Base-by-base conservation (phyloP, 2,113 vertebrate genomes). In the Equus quagga region DNA sequence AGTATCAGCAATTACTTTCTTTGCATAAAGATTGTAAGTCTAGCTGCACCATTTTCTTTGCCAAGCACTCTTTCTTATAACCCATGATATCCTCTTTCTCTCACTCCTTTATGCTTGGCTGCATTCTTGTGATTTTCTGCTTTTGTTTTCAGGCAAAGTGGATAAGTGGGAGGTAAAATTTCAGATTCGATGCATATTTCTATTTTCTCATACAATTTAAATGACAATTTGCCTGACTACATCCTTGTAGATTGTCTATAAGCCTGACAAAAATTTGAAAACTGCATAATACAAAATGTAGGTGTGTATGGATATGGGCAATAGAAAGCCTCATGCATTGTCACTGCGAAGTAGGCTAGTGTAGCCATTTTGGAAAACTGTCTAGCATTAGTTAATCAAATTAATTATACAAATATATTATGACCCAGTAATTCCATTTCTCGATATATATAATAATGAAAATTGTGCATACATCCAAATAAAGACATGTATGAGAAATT, bases 221-320 rank as follows among this genome's bases (percentile, higher is more conserved):
- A 46, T 54, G 58, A 76, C 6, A 88, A 2, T 41, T 81, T 87
- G 33, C 8, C 51, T 21, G 15, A 69, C 8, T 17, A 28, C 6
- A 69, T 26, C 80, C 70, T 17, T 70, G 6, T 19, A n/a, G 26
- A n/a, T 69, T 44, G 36, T 19, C 23, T 70, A 23, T 64, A 36
- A 83, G 10, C 28, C 12, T 84, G 54, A 82, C n/a, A 76, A 81
- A 83, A 95, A 70, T 15, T 62, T n/a, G n/a, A 79, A 83, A 78
- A 36, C 12, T 36, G 2, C 3, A 54, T 28, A 6, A 26, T 19
- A 31, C 13, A 46, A 49, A 18, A 3, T 18, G 3, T 54, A 10
- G 7, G 73, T 64, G 14, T 72, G 5, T 82, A 36, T 44, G 15
- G 6, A n/a, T 46, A 3, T 18, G 33, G 49, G 51, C 60, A 28